These are phyloP conservation scores for Narcine bancroftii DNA, from an alignment of 2,113 vertebrate genomes.

Conservation along the genomic window DNA sequence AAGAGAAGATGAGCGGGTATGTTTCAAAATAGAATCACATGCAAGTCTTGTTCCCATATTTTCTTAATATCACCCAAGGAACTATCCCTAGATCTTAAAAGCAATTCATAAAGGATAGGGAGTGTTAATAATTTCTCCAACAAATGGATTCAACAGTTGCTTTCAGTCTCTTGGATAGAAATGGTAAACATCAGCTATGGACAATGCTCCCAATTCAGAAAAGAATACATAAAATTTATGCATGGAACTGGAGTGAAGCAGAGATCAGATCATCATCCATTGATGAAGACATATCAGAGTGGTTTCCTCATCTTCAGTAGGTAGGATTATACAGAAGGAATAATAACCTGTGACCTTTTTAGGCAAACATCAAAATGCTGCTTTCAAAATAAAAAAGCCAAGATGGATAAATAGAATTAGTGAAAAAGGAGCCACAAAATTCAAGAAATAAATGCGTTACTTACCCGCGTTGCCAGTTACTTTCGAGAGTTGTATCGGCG, in stretches of 20 bases:
- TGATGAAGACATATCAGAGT: not conserved
- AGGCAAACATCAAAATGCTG: too few relatives aligned
- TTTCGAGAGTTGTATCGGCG: conserved; percentile 89
- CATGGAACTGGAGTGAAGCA: not conserved
- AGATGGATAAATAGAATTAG: not conserved
- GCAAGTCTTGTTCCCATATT: too few relatives aligned
- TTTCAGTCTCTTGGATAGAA: not conserved
- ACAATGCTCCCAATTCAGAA: not conserved
- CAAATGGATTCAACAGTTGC: not conserved
- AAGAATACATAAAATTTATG: not conserved
- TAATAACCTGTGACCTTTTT: not conserved
- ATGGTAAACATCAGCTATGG: not conserved
- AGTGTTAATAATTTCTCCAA: not conserved
- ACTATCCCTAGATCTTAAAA: too few relatives aligned
- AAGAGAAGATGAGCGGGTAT: too few relatives aligned
- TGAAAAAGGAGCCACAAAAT: not conserved
- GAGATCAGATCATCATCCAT: not conserved
- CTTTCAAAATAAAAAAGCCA: not conserved
- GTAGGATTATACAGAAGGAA: not conserved
- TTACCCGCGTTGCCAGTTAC: conserved; percentile 73
- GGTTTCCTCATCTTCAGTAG: not conserved
- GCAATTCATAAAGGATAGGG: too few relatives aligned
- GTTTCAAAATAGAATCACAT: too few relatives aligned
- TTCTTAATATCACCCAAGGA: too few relatives aligned
- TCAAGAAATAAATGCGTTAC: conserved; percentile 37